These are phyloP conservation scores for Genyomyrus donnyi DNA, from an alignment of 2,113 vertebrate genomes.

Conservation along the genomic window DNA sequence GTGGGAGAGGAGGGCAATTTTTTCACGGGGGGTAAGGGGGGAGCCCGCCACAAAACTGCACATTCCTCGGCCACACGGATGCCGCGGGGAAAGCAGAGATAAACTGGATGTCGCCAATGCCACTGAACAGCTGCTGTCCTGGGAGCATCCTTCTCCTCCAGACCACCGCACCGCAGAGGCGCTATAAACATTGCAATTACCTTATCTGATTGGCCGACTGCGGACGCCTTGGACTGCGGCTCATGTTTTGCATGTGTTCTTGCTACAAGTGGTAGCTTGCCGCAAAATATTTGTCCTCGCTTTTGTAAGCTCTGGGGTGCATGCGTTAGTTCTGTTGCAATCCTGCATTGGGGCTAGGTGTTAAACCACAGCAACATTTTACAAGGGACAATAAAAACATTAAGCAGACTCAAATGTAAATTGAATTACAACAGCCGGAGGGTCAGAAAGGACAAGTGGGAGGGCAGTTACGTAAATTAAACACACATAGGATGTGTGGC, in stretches of 20 bases:
- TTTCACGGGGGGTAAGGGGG: background rate
- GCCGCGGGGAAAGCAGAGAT: background rate
- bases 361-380: background rate
- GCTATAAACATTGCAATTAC: constrained; percentile 18
- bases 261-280: constrained; percentile 19
- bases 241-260: constrained; percentile 11
- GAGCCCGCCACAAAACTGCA: background rate
- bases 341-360: background rate
- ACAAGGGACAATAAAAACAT: background rate
- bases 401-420: background rate
- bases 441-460: background rate
- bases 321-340: background rate
- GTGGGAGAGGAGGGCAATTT: background rate
- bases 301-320: constrained; percentile 4
- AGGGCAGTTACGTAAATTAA: background rate
- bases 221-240: constrained; percentile 5
- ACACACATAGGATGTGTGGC: background rate
- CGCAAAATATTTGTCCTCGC: background rate
- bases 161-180: constrained; percentile 4
- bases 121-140: background rate
- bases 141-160: background rate
- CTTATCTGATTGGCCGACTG: constrained; percentile 19
- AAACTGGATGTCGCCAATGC: background rate
- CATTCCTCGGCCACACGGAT: background rate
- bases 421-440: background rate